These are phyloP conservation scores for Temnothorax nylanderi DNA, from an alignment of 1,140 invertebrate genomes.

Conservation along the genomic window DNA sequence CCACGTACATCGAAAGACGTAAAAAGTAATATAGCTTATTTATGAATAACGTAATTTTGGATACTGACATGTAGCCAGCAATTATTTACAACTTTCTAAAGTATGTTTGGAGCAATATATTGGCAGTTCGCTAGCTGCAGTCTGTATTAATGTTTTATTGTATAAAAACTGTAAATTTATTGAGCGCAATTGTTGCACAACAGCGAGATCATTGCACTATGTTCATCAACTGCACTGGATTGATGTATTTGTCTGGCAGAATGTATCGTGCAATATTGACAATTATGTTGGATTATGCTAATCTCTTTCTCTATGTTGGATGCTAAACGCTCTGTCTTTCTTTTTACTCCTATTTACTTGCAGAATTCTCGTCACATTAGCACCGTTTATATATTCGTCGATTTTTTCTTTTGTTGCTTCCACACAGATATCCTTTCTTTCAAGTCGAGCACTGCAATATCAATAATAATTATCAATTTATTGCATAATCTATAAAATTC, in stretches of 20 bases:
- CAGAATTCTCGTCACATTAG: conserved; percentile 59
- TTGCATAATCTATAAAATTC: neutral
- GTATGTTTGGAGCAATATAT: conserved; percentile 74
- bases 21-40: conserved; percentile 69
- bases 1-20: conserved; percentile 66
- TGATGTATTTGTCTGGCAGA: conserved; percentile 62
- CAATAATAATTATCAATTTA: conserved; percentile 7
- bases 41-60: conserved; percentile 69
- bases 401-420: conserved; percentile 90
- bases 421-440: conserved; percentile 92
- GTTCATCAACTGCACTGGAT: conserved; percentile 66
- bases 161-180: conserved; percentile 84
- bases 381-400: conserved; percentile 80
- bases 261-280: conserved; percentile 67
- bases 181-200: conserved; percentile 81
- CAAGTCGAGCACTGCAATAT: conserved; percentile 88
- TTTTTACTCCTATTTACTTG: conserved; percentile 25
- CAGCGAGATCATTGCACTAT: conserved; percentile 82
- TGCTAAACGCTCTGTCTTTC: neutral
- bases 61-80: conserved; percentile 54
- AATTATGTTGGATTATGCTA: conserved; percentile 54
- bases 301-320: neutral
- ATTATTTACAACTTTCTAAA: conserved; percentile 74
- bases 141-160: conserved; percentile 78
- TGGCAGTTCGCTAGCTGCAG: conserved; percentile 82